Conservation (phyloP, 2,113 vertebrate species). For the Lycocorax pyrrhopterus region DNA sequence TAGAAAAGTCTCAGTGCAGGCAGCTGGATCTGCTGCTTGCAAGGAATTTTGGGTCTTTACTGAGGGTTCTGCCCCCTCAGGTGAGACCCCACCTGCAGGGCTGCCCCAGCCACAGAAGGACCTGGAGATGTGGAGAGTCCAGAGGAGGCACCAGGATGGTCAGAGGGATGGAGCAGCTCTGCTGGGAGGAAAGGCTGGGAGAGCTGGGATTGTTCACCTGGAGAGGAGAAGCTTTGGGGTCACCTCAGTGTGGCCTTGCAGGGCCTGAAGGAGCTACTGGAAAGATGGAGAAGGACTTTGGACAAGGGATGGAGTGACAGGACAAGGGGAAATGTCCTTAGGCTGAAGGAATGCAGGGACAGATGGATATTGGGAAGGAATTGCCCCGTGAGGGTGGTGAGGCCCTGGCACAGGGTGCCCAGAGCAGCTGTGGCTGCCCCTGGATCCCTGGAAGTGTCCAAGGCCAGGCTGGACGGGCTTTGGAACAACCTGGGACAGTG, state of each 20-base stretch:
- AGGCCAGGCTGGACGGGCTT: rapidly evolving
- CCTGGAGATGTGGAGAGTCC: not conserved
- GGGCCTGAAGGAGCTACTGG: not conserved
- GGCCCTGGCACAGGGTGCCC: not conserved
- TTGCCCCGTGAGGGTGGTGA: rapidly evolving
- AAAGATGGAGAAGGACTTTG: not conserved
- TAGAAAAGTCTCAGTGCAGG: not conserved
- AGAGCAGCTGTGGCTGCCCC: not conserved
- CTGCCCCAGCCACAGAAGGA: not conserved
- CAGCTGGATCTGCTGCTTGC: not conserved
- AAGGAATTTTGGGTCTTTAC: not conserved
- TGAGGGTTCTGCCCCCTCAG: not conserved
- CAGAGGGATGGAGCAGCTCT: not conserved
- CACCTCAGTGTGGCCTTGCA: not conserved
- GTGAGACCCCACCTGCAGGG: not conserved
- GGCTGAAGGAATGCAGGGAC: not conserved
- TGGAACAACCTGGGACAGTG: rapidly evolving
- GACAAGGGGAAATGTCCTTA: not conserved
- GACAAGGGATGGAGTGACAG: not conserved
- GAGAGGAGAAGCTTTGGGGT: not conserved
- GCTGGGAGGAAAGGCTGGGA: not conserved
- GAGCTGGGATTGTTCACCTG: not conserved
- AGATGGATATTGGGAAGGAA: rapidly evolving
- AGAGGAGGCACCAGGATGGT: not conserved
- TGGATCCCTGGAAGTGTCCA: not conserved